Evolutionary conservation across 2,797 vertebrate species (phyloP).

Genomic region (Brachyalestes nurse): DNA sequence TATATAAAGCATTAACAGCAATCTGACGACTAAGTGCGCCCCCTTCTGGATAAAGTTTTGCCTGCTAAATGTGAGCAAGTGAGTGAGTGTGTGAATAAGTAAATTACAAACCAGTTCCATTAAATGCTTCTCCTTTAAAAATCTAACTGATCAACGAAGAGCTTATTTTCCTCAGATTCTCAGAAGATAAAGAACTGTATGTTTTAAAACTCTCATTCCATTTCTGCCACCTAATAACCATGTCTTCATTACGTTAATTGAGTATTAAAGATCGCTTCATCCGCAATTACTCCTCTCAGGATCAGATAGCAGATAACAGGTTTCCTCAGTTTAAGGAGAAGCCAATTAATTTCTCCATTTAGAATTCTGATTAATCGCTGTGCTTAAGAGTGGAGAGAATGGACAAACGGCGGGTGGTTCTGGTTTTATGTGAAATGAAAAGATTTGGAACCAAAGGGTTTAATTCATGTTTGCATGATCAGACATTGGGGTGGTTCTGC

Average conservation of each 20-base stretch:
- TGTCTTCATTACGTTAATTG: slow-evolving; percentile 35
- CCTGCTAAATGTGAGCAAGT: no score
- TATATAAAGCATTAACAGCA: no score
- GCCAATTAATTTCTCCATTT: slow-evolving; percentile 22
- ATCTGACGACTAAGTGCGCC: no score
- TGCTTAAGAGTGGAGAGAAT: background rate
- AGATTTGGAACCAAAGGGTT: background rate
- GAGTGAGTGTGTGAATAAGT: no score
- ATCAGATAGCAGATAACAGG: slow-evolving; percentile 41
- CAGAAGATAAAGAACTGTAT: background rate
- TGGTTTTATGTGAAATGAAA: background rate
- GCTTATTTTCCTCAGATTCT: no score
- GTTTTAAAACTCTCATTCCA: background rate
- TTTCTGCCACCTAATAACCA: background rate
- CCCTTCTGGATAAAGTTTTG: no score
- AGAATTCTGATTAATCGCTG: slow-evolving; percentile 44
- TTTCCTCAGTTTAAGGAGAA: slow-evolving; percentile 27
- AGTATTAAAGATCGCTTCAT: slow-evolving; percentile 25
- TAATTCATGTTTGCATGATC: background rate
- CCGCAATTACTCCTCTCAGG: slow-evolving; percentile 20
- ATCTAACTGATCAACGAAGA: no score
- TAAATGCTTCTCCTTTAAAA: no score
- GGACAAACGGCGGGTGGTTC: background rate
- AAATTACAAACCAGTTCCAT: no score
- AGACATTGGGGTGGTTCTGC: background rate